Conservation (phyloP, 2,113 vertebrate species). For the Fregata magnificens region DNA sequence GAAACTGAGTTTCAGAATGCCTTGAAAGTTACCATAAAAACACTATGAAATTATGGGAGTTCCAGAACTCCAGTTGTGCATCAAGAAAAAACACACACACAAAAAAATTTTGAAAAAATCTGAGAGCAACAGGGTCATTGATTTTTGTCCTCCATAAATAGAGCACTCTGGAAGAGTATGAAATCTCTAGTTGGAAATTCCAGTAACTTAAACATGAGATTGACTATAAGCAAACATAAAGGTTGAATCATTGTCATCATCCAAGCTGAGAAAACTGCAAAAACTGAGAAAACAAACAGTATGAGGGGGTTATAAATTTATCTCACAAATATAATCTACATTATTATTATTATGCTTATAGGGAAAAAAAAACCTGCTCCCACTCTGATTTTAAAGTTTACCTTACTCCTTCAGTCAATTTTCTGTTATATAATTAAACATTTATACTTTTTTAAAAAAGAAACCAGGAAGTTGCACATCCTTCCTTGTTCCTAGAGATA, state of each 20-base stretch:
- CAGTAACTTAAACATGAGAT: neutral
- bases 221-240: neutral
- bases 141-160: neutral
- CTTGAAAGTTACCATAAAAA: neutral
- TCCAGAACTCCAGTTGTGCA: neutral
- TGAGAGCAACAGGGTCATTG: neutral
- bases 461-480: neutral
- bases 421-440: neutral
- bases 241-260: neutral
- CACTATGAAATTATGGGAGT: neutral
- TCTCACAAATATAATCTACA: neutral
- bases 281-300: neutral
- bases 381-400: neutral
- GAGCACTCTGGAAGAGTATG: neutral
- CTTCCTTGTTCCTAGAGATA: neutral
- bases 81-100: neutral
- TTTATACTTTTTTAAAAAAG: neutral
- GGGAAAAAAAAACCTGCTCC: neutral
- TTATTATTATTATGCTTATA: neutral
- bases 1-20: constrained; percentile 12
- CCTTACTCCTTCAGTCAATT: neutral
- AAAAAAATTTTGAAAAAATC: neutral
- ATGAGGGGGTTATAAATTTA: neutral
- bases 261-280: neutral
- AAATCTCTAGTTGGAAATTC: neutral